These are phyloP conservation scores for Calameuta filiformis DNA, from an alignment of 2,888 invertebrate genomes.

Conservation along the genomic window DNA sequence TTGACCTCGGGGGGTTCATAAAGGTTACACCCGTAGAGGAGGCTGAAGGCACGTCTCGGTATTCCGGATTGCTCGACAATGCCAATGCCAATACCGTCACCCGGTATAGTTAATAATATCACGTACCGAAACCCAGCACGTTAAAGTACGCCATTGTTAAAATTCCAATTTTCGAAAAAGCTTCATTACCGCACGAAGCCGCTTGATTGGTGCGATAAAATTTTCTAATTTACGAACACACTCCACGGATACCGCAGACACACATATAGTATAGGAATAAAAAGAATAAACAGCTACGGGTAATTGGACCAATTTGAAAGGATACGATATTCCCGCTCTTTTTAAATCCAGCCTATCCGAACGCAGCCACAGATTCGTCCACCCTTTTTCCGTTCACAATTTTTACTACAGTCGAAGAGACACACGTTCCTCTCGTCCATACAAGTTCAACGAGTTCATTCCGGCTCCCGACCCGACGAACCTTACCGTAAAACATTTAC, in stretches of 20 bases:
- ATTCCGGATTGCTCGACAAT: slow-evolving; percentile 30
- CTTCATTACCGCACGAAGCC: neutral
- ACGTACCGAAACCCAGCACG: neutral
- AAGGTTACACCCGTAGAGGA: neutral
- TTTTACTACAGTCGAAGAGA: neutral
- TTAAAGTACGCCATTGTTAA: neutral
- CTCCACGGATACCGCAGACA: neutral
- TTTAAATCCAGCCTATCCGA: neutral
- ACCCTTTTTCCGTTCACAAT: neutral
- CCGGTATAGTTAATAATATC: neutral
- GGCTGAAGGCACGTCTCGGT: slow-evolving; percentile 7
- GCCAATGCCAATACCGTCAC: neutral
- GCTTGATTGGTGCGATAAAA: neutral
- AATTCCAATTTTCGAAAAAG: neutral
- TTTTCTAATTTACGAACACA: neutral
- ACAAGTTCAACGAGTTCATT: neutral
- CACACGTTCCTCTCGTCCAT: neutral
- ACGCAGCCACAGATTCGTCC: too few relatives aligned
- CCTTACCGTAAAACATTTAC: slow-evolving; percentile 26
- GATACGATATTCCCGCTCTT: neutral
- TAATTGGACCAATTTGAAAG: neutral
- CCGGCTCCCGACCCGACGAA: neutral
- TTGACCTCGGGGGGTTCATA: slow-evolving; percentile 1
- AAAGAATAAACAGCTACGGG: neutral
- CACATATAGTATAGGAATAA: neutral